Evolutionary conservation across 2,888 invertebrate species (phyloP).

Genomic region (Myopa testacea): DNA sequence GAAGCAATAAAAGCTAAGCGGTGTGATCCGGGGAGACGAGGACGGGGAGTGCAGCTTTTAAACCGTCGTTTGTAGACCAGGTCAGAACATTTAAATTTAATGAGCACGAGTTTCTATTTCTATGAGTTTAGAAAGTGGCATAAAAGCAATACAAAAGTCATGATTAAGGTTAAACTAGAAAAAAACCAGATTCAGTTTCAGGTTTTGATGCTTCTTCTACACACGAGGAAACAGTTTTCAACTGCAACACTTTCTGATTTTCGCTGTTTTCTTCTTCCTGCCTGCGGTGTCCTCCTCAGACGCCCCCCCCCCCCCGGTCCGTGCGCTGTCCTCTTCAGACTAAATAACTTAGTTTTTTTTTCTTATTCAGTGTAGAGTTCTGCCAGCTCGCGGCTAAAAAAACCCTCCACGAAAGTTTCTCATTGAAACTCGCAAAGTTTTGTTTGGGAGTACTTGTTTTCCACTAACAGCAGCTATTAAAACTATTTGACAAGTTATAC

Average conservation of each 20-base stretch:
- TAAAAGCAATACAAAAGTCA: too few relatives aligned
- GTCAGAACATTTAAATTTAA: neutral
- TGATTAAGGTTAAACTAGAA: neutral
- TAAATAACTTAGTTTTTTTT: too few relatives aligned
- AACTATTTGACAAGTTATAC: slow-evolving; percentile 24
- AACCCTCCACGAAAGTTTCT: neutral
- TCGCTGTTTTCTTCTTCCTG: neutral
- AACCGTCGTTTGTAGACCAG: too few relatives aligned
- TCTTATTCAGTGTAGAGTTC: too few relatives aligned
- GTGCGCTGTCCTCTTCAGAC: too few relatives aligned
- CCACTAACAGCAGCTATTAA: neutral
- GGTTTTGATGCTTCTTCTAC: too few relatives aligned
- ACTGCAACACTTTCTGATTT: too few relatives aligned
- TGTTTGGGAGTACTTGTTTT: neutral
- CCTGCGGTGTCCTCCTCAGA: too few relatives aligned
- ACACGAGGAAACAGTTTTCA: too few relatives aligned
- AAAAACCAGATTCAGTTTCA: neutral
- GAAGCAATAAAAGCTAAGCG: neutral
- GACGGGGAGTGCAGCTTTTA: neutral
- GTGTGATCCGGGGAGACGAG: neutral
- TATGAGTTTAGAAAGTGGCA: neutral
- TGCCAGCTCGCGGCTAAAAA: too few relatives aligned
- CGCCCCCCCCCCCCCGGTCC: too few relatives aligned
- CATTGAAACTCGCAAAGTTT: neutral
- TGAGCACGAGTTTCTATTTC: neutral